Evolutionary conservation across 1,140 invertebrate genomes (phyloP).

Genomic region (Luehdorfia chinensis): DNA sequence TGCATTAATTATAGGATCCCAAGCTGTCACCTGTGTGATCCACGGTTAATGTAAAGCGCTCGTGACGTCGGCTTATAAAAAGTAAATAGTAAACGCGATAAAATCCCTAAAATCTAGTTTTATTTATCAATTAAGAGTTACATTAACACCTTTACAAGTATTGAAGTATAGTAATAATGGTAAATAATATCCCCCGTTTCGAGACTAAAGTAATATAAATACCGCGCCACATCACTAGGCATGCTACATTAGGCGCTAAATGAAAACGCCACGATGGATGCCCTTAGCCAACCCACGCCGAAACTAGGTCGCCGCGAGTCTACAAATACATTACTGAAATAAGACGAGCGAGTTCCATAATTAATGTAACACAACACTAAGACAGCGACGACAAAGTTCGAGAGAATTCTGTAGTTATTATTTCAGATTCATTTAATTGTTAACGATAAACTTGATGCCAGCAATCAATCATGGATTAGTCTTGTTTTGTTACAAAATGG

Average conservation of each 20-base stretch:
- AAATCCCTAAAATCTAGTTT: too few relatives aligned
- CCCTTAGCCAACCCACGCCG: slow-evolving; percentile 1
- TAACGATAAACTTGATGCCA: background rate
- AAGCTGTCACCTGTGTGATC: too few relatives aligned
- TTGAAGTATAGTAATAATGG: too few relatives aligned
- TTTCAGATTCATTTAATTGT: background rate
- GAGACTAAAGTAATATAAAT: slow-evolving; percentile 6
- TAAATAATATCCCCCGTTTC: too few relatives aligned
- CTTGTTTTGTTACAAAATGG: too few relatives aligned
- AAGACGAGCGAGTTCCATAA: slow-evolving; percentile 33
- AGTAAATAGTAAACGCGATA: too few relatives aligned
- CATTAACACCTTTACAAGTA: too few relatives aligned
- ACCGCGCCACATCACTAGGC: slow-evolving; percentile 3
- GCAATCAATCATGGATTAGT: background rate
- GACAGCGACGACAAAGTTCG: slow-evolving; percentile 17
- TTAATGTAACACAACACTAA: slow-evolving; percentile 36
- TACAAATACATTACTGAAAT: slow-evolving; percentile 41
- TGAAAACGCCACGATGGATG: slow-evolving; percentile 28
- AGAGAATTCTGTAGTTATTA: slow-evolving; percentile 20
- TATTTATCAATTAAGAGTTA: too few relatives aligned
- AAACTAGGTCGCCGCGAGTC: slow-evolving; percentile 33
- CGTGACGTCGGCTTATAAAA: too few relatives aligned
- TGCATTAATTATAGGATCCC: too few relatives aligned
- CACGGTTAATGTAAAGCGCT: too few relatives aligned
- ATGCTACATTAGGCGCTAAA: slow-evolving; percentile 30